Conservation (phyloP, 1,140 invertebrate species). For the Holotrichia oblita region DNA sequence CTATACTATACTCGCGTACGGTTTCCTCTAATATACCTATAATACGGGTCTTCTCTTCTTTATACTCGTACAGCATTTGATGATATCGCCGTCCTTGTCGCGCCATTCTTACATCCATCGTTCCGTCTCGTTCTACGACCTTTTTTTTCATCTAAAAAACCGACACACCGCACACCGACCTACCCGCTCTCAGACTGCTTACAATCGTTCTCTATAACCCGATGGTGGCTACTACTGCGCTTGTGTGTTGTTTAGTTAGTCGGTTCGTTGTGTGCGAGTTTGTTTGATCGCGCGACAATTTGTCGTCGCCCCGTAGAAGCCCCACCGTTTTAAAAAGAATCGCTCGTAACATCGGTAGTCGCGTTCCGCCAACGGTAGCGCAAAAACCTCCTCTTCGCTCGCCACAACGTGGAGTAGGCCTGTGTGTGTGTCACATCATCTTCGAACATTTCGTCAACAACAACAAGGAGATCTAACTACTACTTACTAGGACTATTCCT, state of each 20-base stretch:
- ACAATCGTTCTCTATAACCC: conserved; percentile 2
- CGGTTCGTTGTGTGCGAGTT: conserved; percentile 48
- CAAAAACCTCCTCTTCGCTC: conserved; percentile 57
- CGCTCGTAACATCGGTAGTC: conserved; percentile 61
- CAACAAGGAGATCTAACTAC: neutral
- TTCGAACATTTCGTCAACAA: conserved; percentile 26
- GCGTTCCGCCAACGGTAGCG: conserved; percentile 58
- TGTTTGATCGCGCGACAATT: conserved; percentile 57
- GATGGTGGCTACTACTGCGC: conserved; percentile 51
- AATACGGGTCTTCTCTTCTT: no score
- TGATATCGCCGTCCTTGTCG: neutral
- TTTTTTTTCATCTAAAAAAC: neutral
- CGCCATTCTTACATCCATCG: neutral
- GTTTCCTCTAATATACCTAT: neutral
- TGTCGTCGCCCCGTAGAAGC: conserved; percentile 47
- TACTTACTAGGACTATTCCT: neutral
- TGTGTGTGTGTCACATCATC: conserved; percentile 41
- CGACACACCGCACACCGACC: conserved; percentile 2
- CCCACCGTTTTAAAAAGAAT: conserved; percentile 61
- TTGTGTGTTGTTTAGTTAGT: conserved; percentile 50
- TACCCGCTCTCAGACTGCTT: conserved; percentile 41
- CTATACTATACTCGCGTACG: conserved; percentile 47
- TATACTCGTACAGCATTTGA: neutral
- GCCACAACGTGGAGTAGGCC: conserved; percentile 34
- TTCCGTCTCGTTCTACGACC: neutral